These are phyloP conservation scores for Hermetia illucens DNA, from an alignment of 1,140 invertebrate genomes.

Conservation along the genomic window DNA sequence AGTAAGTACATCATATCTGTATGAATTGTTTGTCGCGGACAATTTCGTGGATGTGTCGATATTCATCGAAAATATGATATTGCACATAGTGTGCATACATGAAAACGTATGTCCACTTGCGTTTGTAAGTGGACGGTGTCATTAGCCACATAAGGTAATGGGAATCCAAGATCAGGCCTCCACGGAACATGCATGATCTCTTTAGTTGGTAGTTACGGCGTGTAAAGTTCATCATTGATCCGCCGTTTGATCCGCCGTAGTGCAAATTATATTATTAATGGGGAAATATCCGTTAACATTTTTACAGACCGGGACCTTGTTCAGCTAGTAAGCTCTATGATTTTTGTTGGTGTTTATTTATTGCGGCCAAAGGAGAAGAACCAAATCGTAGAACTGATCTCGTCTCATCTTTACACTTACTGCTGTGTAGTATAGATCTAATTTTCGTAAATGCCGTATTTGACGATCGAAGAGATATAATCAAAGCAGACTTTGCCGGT, in stretches of 20 bases:
- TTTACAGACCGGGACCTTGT: conserved; percentile 47
- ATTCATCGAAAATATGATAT: no score
- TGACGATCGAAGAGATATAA: conserved; percentile 64
- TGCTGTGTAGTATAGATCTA: conserved; percentile 82
- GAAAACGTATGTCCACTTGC: no score
- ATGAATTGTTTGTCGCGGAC: background rate
- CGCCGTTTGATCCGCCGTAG: no score
- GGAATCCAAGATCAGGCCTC: background rate
- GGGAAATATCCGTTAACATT: conserved; percentile 4
- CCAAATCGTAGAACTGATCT: conserved; percentile 77
- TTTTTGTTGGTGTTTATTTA: conserved; percentile 86
- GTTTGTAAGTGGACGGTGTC: background rate
- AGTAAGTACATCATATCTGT: conserved; percentile 21
- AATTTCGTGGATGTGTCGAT: background rate
- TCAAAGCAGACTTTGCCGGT: conserved; percentile 71
- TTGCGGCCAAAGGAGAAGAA: conserved; percentile 79
- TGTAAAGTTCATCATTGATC: no score
- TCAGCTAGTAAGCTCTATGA: conserved; percentile 73
- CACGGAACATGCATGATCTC: background rate
- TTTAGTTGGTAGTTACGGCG: no score
- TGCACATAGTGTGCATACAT: no score
- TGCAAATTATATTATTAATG: no score
- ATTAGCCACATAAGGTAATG: background rate
- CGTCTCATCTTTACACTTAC: conserved; percentile 85
- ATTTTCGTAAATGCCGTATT: conserved; percentile 76